Percentiles rank a stretch among this genome's conserved stretches.
These are phyloP conservation scores for Pseudochirops cupreus DNA, from an alignment of 2,797 vertebrate species.

Conservation along the genomic window DNA sequence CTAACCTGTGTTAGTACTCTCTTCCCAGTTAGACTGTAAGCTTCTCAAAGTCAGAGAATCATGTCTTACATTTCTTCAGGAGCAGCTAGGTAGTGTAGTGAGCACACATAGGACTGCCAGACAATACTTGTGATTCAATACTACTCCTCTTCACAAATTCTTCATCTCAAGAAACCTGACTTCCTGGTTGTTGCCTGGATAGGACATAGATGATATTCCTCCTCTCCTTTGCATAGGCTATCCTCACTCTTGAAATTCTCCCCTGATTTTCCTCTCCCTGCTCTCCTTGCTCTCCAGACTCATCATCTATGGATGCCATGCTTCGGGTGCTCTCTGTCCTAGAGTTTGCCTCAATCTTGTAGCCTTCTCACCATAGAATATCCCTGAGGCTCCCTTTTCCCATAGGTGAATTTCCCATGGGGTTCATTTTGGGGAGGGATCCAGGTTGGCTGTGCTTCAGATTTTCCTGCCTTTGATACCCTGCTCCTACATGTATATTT, in stretches of 20 bases:
- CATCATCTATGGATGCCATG: neutral
- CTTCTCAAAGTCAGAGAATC: neutral
- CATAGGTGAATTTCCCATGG: neutral
- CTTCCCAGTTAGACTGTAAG: neutral
- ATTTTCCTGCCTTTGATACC: neutral
- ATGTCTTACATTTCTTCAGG: neutral
- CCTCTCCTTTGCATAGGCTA: neutral
- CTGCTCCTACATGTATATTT: neutral
- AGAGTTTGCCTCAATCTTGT: neutral
- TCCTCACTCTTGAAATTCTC: neutral
- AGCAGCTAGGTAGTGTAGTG: neutral
- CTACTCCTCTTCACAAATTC: neutral
- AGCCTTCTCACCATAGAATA: neutral
- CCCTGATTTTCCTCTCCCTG: neutral
- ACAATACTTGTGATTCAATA: neutral
- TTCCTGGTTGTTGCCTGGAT: neutral
- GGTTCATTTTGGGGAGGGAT: neutral
- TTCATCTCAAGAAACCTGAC: neutral
- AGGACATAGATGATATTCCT: neutral
- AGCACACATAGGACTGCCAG: neutral
- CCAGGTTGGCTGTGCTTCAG: neutral
- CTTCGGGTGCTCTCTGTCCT: neutral
- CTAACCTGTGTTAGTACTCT: neutral
- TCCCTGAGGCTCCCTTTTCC: neutral
- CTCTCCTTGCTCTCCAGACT: neutral